Conservation (phyloP, 2,888 invertebrate genomes). For the Myathropa florea region DNA sequence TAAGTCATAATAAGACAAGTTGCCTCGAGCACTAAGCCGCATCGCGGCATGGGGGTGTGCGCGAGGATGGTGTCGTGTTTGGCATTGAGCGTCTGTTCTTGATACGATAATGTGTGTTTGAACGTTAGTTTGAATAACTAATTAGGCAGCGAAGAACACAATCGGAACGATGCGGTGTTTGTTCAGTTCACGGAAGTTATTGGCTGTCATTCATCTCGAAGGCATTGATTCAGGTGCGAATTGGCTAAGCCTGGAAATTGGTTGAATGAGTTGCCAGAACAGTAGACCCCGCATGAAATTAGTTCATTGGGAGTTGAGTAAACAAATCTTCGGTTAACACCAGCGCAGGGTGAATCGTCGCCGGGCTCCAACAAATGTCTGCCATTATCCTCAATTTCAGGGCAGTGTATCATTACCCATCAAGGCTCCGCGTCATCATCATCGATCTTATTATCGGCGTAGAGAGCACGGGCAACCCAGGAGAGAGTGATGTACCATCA, state of each 20-base stretch:
- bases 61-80: not conserved
- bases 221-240: not conserved
- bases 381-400: not conserved
- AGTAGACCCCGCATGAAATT: too few species aligned
- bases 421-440: not conserved
- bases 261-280: not conserved
- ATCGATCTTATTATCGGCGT: not conserved
- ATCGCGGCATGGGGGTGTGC: not conserved
- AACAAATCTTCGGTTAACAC: too few species aligned
- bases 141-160: not conserved
- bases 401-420: too few species aligned
- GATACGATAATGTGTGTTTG: not conserved
- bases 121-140: not conserved
- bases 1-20: not conserved
- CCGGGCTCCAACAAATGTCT: too few species aligned
- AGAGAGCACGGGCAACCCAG: not conserved
- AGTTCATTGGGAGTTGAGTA: too few species aligned
- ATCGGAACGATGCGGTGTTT: not conserved
- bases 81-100: not conserved
- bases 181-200: not conserved
- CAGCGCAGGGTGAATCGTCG: too few species aligned
- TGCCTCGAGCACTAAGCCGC: too few species aligned
- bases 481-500: not conserved
- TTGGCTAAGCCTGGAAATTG: not conserved
- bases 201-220: not conserved